Percentiles rank a stretch among this genome's conserved stretches.
phyloP scores from a whole-genome alignment of 2,888 invertebrate genomes.

The Torymus auratus region DNA sequence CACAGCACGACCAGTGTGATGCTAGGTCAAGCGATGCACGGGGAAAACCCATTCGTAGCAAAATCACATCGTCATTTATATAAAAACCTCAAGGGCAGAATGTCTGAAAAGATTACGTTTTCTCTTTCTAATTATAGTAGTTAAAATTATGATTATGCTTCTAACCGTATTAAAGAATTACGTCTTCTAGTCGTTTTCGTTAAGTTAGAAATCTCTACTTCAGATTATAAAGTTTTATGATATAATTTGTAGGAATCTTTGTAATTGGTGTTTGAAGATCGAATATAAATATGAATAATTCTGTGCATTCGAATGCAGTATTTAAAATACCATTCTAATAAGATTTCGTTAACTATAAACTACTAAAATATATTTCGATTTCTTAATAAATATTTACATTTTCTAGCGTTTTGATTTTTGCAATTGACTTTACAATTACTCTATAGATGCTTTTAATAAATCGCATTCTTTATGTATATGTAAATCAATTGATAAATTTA shows the following conservation, averaged over 20 bases:
- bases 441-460: no score
- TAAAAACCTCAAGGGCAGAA: constrained; percentile 39
- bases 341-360: neutral
- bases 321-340: constrained; percentile 6
- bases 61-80: constrained; percentile 22
- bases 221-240: constrained; percentile 21
- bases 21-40: constrained; percentile 30
- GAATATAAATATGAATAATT: constrained; percentile 3
- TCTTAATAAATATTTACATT: constrained; percentile 26
- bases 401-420: constrained; percentile 36
- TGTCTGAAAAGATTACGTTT: neutral
- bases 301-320: constrained; percentile 1
- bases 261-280: constrained; percentile 3
- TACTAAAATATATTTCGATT: constrained; percentile 40
- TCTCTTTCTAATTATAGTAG: neutral
- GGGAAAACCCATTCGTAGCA: constrained; percentile 26
- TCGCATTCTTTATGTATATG: no score
- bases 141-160: constrained; percentile 16
- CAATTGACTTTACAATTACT: constrained; percentile 13
- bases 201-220: constrained; percentile 3
- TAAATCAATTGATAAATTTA: no score
- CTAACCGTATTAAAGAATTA: constrained; percentile 2
- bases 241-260: constrained; percentile 2
- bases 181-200: neutral
- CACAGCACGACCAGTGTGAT: constrained; percentile 42